Base-by-base conservation (phyloP, 2,888 invertebrate species). In the Leucophenga maculata region DNA sequence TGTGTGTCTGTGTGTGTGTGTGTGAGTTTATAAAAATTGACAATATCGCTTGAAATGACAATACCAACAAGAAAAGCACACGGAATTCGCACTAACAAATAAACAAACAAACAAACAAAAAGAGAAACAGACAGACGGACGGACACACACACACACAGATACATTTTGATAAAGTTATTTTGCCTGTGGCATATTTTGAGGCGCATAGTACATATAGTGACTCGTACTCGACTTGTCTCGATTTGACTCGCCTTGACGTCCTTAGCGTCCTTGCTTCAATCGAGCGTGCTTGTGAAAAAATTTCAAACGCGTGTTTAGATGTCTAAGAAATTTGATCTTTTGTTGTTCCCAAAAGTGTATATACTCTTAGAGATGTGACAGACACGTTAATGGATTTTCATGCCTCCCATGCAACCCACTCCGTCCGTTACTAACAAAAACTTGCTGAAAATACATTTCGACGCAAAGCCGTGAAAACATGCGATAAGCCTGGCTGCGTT, bases 111-210 rank as follows among this genome's bases (percentile, higher is more conserved):
- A 26, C 26, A 26, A 26, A n/a, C n/a, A n/a, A n/a, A n/a, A n/a
- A n/a, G n/a, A n/a, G 3, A 26, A 26, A 26, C 26, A 26, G 4
- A 26, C 26, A 26, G 65, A 68, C 59, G 60, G 52, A 73, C 60
- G 66, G 67, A 72, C 69, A 73, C 69, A 69, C 65, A 66, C 66
- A 71, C 70, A 11, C 13, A 67, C 71, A 55, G 66, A 52, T 59
- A 72, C 71, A 76, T 72, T 78, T 67, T 77, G 73, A 78, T 77
- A 75, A 82, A 78, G 74, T 70, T 72, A 77, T 78, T 79, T 73
- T 14, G 44, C 39, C 11, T 46, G 26, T 64, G 55, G 71, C 73
- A 69, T 59, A 72, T 70, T 66, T 77, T 65, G 57, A 48, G 32
- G 68, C 39, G 65, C 62, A 16, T 31, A 16, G 59, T n/a, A 14